phyloP scores from a whole-genome alignment of 53 echinoderm and acorn worm species.

The Hippasteria phrygiana region DNA sequence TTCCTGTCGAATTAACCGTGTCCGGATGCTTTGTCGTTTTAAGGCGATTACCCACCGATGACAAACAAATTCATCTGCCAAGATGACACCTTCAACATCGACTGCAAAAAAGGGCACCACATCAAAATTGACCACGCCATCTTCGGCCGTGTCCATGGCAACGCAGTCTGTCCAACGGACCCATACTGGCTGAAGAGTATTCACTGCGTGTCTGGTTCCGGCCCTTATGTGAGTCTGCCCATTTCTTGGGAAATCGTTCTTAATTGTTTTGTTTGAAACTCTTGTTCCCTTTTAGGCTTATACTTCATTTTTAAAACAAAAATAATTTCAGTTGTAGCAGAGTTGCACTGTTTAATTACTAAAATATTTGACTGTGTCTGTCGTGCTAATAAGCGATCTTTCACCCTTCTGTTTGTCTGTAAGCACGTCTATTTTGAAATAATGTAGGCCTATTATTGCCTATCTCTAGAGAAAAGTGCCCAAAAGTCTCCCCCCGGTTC shows the following conservation, averaged over 20 bases:
- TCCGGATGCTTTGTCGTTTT: neutral
- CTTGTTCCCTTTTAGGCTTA: too few species aligned
- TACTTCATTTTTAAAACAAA: too few species aligned
- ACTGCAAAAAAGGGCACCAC: neutral
- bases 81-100: neutral
- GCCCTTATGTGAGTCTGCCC: neutral
- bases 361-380: too few species aligned
- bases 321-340: too few species aligned
- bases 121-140: conserved; percentile 15
- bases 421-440: too few species aligned
- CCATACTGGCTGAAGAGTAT: conserved; percentile 23
- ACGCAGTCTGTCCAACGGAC: conserved; percentile 20
- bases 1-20: neutral
- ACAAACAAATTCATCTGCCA: neutral
- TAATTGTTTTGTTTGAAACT: neutral
- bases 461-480: too few species aligned
- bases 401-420: too few species aligned
- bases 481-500: too few species aligned
- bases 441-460: too few species aligned
- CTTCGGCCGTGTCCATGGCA: conserved; percentile 46
- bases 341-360: too few species aligned
- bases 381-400: too few species aligned
- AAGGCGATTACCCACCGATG: conserved; percentile 17
- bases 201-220: neutral
- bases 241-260: neutral